These are phyloP conservation scores for Mesorhabditis spiculigera DNA, from an alignment of 2,888 invertebrate genomes.

Conservation along the genomic window DNA sequence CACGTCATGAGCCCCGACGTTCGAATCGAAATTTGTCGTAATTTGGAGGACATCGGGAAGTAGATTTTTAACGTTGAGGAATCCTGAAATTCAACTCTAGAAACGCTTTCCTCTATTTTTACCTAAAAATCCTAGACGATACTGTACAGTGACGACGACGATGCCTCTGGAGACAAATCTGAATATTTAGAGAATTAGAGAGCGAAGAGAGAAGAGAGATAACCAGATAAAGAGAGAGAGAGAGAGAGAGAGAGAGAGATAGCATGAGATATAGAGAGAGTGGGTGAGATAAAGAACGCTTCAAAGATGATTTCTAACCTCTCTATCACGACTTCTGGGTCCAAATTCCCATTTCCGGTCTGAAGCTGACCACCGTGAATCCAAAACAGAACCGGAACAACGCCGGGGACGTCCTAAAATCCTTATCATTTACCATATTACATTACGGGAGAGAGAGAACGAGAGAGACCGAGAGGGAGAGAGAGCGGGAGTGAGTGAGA, in stretches of 20 bases:
- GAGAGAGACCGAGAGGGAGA: no score
- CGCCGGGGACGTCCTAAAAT: background rate
- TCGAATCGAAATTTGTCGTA: background rate
- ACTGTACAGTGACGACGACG: background rate
- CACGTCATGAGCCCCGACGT: background rate
- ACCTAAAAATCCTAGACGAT: background rate
- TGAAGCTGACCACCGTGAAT: background rate
- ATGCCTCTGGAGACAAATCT: constrained; percentile 3
- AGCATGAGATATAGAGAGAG: no score
- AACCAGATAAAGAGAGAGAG: no score
- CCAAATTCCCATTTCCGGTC: background rate
- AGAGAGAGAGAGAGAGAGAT: no score
- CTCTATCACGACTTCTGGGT: background rate
- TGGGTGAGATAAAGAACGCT: no score
- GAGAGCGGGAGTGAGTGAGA: no score
- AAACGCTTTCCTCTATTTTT: no score
- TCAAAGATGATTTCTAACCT: no score
- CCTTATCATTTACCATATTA: no score
- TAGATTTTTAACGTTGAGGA: background rate
- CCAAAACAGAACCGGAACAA: background rate
- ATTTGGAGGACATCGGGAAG: background rate
- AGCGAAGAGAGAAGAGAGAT: no score
- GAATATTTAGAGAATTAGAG: no score
- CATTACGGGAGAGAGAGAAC: no score
- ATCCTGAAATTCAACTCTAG: background rate